Evolutionary conservation across 2,113 vertebrate species (phyloP).

Genomic region (Atrichornis clamosus): DNA sequence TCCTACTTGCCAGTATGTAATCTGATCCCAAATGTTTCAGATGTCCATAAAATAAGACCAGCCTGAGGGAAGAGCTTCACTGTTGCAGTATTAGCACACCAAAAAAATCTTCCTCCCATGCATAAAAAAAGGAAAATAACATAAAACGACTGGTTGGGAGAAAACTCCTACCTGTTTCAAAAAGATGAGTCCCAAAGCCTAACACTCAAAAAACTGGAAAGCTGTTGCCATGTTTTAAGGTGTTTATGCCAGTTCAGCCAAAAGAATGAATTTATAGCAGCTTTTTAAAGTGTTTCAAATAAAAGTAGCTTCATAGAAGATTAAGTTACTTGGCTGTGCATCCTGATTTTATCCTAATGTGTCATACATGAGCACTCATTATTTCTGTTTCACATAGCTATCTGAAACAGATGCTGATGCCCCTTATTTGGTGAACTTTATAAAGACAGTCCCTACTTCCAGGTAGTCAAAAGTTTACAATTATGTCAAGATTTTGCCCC

Average conservation of each 20-base stretch:
- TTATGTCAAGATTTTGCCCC: not conserved
- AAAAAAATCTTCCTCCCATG: rapidly evolving
- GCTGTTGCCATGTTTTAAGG: not conserved
- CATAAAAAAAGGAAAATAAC: not conserved
- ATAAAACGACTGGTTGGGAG: not conserved
- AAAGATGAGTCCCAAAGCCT: not conserved
- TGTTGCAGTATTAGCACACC: not conserved
- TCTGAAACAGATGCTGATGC: not conserved
- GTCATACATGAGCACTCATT: not conserved
- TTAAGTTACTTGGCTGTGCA: not conserved
- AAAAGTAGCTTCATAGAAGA: not conserved
- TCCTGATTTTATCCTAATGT: not conserved
- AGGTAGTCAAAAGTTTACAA: not conserved
- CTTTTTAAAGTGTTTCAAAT: not conserved
- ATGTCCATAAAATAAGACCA: not conserved
- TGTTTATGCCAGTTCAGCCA: not conserved
- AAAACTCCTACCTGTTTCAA: not conserved
- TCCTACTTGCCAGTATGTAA: conserved; percentile 6
- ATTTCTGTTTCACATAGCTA: not conserved
- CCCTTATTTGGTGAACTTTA: not conserved
- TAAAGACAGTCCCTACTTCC: not conserved
- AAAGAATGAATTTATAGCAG: not conserved
- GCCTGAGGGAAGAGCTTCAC: not conserved
- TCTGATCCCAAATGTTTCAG: conserved; percentile 32
- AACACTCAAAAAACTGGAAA: not conserved